Evolutionary conservation across 2,888 invertebrate species (phyloP).

Genomic region (Marasmarcha lunaedactyla): DNA sequence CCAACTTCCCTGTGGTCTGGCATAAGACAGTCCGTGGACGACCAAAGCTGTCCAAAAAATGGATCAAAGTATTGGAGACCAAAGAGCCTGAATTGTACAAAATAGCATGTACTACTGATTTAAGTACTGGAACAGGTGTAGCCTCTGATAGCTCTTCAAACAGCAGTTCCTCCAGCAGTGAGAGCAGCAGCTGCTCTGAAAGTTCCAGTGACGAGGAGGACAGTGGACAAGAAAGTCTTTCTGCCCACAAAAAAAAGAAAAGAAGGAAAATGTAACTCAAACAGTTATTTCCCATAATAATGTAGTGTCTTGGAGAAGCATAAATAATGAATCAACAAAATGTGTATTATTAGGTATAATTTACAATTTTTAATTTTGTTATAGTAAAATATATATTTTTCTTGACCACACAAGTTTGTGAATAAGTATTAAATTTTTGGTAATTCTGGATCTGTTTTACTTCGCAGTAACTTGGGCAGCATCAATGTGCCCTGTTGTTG

Average conservation of each 20-base stretch:
- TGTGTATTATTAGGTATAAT: conserved; percentile 46
- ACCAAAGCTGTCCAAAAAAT: conserved; percentile 95
- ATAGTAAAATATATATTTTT: conserved; percentile 16
- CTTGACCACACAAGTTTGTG: not conserved
- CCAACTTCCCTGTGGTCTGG: conserved; percentile 98
- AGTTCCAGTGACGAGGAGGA: conserved; percentile 74
- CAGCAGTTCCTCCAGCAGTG: conserved; percentile 82
- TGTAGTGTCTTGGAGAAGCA: not conserved
- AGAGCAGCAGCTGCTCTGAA: conserved; percentile 67
- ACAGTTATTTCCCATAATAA: not conserved
- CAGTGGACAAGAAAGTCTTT: conserved; percentile 90
- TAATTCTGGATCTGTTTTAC: too few relatives aligned
- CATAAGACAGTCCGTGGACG: conserved; percentile 96
- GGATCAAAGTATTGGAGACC: conserved; percentile 78
- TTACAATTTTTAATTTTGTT: conserved; percentile 22
- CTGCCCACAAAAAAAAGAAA: conserved; percentile 85
- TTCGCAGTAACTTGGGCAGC: too few relatives aligned
- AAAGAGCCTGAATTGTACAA: conserved; percentile 84
- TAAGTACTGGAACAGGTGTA: conserved; percentile 87
- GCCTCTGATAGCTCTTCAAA: conserved; percentile 96
- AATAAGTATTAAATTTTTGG: not conserved
- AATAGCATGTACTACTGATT: conserved; percentile 85
- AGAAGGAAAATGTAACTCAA: conserved; percentile 64
- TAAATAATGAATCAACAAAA: not conserved
- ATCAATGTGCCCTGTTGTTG: too few relatives aligned